Percentiles rank a stretch among this genome's conserved stretches.
Conservation (phyloP, 2,797 vertebrate genomes). For the Eidolon dupreanum region DNA sequence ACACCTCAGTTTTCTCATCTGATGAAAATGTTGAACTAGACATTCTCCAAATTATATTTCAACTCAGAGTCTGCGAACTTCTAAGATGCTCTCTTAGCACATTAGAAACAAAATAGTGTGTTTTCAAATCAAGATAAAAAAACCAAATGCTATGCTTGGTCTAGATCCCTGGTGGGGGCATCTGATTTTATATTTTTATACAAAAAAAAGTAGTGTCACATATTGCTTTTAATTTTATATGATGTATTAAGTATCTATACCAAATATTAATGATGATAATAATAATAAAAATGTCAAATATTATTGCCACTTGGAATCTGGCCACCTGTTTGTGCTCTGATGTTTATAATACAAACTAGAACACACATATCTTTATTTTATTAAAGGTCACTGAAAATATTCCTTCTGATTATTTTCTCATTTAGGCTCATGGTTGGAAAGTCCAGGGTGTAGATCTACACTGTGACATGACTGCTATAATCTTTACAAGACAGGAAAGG, state of each 20-base stretch:
- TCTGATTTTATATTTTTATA: neutral
- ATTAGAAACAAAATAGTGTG: neutral
- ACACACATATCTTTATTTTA: neutral
- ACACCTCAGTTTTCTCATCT: neutral
- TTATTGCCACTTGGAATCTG: neutral
- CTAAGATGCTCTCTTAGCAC: neutral
- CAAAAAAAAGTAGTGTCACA: neutral
- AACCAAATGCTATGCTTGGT: neutral
- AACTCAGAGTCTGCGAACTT: neutral
- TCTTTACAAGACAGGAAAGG: neutral
- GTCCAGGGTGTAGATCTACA: neutral
- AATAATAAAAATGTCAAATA: constrained; percentile 4
- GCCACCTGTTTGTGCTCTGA: neutral
- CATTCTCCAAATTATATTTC: neutral
- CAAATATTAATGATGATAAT: constrained; percentile 14
- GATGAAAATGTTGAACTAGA: neutral
- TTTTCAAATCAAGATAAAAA: constrained; percentile 18
- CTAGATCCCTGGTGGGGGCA: neutral
- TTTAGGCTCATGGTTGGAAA: neutral
- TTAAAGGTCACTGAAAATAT: constrained; percentile 2
- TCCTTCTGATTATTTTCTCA: constrained; percentile 31
- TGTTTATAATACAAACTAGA: neutral
- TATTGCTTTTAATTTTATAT: neutral
- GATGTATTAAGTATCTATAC: neutral
- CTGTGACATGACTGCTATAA: neutral